A percentile compares a stretch with the other conserved stretches of the same genome.
Evolutionary conservation across 2,888 invertebrate species (phyloP).

Genomic region (Drosophila antonietae): DNA sequence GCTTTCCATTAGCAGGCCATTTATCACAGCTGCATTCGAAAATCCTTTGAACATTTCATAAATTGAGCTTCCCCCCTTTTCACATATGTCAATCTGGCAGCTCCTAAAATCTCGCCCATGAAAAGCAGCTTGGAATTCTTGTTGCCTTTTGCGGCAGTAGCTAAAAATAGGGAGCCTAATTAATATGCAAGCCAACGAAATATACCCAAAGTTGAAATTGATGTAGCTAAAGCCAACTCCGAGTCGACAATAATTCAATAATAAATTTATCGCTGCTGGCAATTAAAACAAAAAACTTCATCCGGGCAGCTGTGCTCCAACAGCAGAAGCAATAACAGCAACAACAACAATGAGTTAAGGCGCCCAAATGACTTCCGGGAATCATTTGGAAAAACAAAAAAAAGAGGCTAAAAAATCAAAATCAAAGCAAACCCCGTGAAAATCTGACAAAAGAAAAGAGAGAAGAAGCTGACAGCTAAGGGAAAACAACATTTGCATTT

Average conservation of each 20-base stretch:
- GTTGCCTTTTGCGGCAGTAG: slow-evolving; percentile 6
- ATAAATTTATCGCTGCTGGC: slow-evolving; percentile 67
- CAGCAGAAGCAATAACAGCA: slow-evolving; percentile 5
- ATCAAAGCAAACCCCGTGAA: slow-evolving; percentile 44
- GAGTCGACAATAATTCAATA: slow-evolving; percentile 58
- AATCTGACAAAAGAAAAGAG: slow-evolving; percentile 41
- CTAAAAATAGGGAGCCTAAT: slow-evolving; percentile 67
- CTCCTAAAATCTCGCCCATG: slow-evolving; percentile 10
- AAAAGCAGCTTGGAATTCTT: slow-evolving; percentile 35
- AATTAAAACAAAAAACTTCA: slow-evolving; percentile 49
- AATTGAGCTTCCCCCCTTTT: slow-evolving; percentile 56
- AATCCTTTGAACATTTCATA: slow-evolving; percentile 72
- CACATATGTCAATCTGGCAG: slow-evolving; percentile 56
- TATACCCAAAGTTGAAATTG: slow-evolving; percentile 43
- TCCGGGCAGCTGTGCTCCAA: slow-evolving; percentile 54
- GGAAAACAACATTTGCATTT: slow-evolving; percentile 70
- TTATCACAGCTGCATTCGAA: slow-evolving; percentile 50
- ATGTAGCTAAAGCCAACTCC: slow-evolving; percentile 20
- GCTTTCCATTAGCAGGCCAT: slow-evolving; percentile 50
- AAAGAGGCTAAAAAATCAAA: slow-evolving; percentile 7
- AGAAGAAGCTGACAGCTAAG: slow-evolving; percentile 43
- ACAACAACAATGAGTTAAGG: slow-evolving; percentile 32
- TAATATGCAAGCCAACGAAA: slow-evolving; percentile 61
- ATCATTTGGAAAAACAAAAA: slow-evolving; percentile 49
- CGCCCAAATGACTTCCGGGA: slow-evolving; percentile 72